These are phyloP conservation scores for Lepilemur ruficaudatus DNA, from an alignment of 2,797 vertebrate species.

Conservation along the genomic window DNA sequence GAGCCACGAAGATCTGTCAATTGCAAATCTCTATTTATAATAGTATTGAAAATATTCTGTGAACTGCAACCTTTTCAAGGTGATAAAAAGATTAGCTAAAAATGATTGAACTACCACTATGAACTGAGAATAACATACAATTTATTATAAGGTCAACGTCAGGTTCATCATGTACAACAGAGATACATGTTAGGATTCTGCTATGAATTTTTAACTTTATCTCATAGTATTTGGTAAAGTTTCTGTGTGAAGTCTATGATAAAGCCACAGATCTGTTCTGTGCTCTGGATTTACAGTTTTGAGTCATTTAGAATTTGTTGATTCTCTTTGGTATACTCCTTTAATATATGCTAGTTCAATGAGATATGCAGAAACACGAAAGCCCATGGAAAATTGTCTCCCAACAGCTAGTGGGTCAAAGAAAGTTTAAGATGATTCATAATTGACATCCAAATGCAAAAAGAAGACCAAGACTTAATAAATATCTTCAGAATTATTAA, in stretches of 20 bases:
- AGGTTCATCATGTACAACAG: background rate
- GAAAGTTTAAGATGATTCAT: background rate
- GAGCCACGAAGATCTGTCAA: background rate
- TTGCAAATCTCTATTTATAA: background rate
- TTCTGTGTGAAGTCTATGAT: background rate
- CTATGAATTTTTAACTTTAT: background rate
- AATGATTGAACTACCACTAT: background rate
- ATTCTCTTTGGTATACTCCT: background rate
- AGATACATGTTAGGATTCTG: background rate
- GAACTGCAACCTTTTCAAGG: background rate
- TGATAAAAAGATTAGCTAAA: background rate
- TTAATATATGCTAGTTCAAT: no score
- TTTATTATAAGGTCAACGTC: background rate
- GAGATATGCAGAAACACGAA: background rate
- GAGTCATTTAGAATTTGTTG: background rate
- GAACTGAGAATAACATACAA: background rate
- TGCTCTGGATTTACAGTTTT: no score
- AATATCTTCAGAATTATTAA: background rate
- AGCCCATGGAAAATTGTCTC: background rate
- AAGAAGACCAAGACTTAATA: background rate
- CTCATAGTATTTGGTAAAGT: background rate
- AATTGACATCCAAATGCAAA: background rate
- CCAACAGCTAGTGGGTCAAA: background rate
- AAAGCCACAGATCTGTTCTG: background rate
- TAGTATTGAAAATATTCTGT: background rate